These are phyloP conservation scores for Lasioglossum vierecki DNA, from an alignment of 2,888 invertebrate genomes.

Conservation along the genomic window DNA sequence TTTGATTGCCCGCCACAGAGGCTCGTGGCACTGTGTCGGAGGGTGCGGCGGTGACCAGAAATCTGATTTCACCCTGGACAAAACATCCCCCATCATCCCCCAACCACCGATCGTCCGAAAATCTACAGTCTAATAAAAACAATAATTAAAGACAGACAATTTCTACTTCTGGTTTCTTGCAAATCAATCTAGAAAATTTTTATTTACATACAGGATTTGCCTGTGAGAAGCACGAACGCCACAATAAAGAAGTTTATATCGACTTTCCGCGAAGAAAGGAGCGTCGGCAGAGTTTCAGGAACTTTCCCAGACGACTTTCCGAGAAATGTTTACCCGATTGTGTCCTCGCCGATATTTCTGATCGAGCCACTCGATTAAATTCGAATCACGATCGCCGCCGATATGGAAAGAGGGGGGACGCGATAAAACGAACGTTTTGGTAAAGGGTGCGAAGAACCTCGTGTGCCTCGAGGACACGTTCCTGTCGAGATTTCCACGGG, in stretches of 20 bases:
- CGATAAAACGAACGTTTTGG: conserved; percentile 34
- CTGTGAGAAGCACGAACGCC: not conserved
- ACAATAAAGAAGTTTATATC: not conserved
- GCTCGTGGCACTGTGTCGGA: not conserved
- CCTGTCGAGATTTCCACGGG: not conserved
- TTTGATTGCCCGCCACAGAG: conserved; percentile 65
- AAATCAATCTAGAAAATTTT: not conserved
- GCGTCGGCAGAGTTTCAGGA: not conserved
- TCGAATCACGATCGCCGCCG: conserved; percentile 40
- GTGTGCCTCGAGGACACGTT: not conserved
- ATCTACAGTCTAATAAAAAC: too few species aligned
- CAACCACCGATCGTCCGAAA: not conserved
- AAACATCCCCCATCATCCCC: not conserved
- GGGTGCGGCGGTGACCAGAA: conserved; percentile 56
- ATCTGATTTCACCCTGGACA: conserved; percentile 38
- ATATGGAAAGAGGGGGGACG: conserved; percentile 10
- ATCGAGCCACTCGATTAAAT: conserved; percentile 21
- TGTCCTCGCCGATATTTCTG: conserved; percentile 30
- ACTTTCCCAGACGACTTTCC: not conserved
- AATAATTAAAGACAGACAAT: too few species aligned
- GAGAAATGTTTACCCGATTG: conserved; percentile 37
- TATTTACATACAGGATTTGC: not conserved
- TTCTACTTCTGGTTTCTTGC: too few species aligned
- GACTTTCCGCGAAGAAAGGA: not conserved
- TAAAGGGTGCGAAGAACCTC: conserved; percentile 55